phyloP scores from a whole-genome alignment of 2,797 vertebrate genomes.

The Sebastes vulpes region DNA sequence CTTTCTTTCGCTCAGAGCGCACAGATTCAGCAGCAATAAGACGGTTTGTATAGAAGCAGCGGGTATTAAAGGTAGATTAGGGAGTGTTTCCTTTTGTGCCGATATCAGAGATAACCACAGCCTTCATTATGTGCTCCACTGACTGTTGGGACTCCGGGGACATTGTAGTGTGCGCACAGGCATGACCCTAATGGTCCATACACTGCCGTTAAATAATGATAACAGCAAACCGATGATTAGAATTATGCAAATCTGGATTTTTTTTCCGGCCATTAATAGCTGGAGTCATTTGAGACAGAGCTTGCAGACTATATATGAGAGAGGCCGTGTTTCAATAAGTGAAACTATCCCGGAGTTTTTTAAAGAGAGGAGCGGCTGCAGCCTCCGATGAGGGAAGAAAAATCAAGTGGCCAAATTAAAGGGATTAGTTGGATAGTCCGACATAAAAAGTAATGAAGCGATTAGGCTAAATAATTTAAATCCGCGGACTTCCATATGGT shows the following conservation, averaged over 20 bases:
- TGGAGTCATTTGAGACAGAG: constrained; percentile 42
- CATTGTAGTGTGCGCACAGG: constrained; percentile 71
- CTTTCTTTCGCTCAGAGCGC: constrained; percentile 58
- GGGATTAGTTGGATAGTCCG: constrained; percentile 79
- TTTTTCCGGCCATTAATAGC: constrained; percentile 63
- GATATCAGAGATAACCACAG: constrained; percentile 80
- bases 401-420: constrained; percentile 80
- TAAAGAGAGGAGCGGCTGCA: neutral
- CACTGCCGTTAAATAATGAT: constrained; percentile 81
- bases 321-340: constrained; percentile 46
- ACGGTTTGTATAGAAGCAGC: constrained; percentile 52
- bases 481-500: constrained; percentile 85
- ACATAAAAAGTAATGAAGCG: constrained; percentile 88
- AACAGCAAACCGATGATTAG: constrained; percentile 76
- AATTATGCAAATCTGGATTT: constrained; percentile 80
- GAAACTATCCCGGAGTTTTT: constrained; percentile 39
- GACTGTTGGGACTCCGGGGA: constrained; percentile 79
- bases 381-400: constrained; percentile 32
- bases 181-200: constrained; percentile 82
- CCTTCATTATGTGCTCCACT: constrained; percentile 83
- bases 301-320: constrained; percentile 29
- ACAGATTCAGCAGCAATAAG: constrained; percentile 59
- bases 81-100: constrained; percentile 79
- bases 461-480: constrained; percentile 88
- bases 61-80: constrained; percentile 80